Conservation (phyloP, 2,888 invertebrate species). For the Pachydiplax longipennis region DNA sequence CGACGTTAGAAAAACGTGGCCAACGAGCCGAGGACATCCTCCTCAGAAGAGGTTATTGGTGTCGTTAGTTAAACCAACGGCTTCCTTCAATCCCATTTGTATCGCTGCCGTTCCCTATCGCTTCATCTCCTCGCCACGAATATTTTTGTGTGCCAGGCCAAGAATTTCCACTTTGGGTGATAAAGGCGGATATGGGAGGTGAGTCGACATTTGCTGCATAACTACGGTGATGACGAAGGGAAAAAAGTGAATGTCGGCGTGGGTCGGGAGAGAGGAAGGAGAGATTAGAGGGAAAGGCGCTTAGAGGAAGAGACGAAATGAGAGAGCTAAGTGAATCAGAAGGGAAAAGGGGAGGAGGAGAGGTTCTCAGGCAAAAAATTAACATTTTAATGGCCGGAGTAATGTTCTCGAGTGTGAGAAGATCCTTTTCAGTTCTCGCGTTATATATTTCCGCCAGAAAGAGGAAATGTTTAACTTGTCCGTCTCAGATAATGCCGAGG, state of each 20-base stretch:
- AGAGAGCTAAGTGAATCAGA: neutral
- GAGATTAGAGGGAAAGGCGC: neutral
- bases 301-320: neutral
- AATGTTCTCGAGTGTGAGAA: constrained; percentile 12
- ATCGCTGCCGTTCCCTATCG: neutral
- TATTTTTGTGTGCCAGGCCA: constrained; percentile 14
- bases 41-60: neutral
- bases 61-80: neutral
- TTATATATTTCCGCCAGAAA: constrained; percentile 3
- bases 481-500: neutral
- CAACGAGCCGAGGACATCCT: neutral
- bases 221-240: constrained; percentile 34
- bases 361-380: constrained; percentile 12
- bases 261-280: neutral
- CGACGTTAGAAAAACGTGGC: neutral
- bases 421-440: constrained; percentile 3
- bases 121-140: neutral
- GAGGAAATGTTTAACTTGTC: neutral
- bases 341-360: neutral
- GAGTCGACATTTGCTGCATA: constrained; percentile 42
- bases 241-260: constrained; percentile 31
- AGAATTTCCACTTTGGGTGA: constrained; percentile 35
- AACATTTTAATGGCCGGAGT: constrained; percentile 32
- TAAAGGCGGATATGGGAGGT: constrained; percentile 31
- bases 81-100: neutral